Evolutionary conservation across 2,888 invertebrate genomes (phyloP), one percentile per base, ranked within the genome.

Genomic region (Nycteola revayana): DNA sequence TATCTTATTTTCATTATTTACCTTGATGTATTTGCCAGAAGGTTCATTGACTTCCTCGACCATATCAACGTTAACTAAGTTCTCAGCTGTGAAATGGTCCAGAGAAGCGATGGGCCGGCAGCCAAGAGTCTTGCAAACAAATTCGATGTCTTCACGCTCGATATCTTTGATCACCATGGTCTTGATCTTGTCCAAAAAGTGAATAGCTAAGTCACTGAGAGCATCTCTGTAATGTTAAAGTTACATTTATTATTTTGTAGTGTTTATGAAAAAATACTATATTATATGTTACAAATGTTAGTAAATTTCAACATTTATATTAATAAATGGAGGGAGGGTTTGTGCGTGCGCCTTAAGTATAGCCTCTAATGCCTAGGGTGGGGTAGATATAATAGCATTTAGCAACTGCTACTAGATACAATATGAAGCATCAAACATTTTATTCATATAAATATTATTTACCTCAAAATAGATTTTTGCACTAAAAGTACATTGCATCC

Each of bases 121-220:
- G 10, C 94, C 94, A 11, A 98, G 86, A 3, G 96, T 96, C 90
- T 98, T 98, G 86, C 98, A 98, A 9, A 99, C 94, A 80, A 98
- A 99, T 68, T 99, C 97, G 55, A 99, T 96, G 65, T 99, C 99
- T 76, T 99, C 99, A 32, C 99, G 93, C 80, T 99, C 99, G 36
- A 99, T 93, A 72, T 99, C 99, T 80, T 98, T 98, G 31, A 99
- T 93, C 1, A 99, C 98, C 94, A 99, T 95, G 33, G 98, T 97
- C 81, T 99, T 99, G 77, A 99, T 97, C 90, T 99, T 99, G 71
- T 98, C 98, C 55, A 99, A 90, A 88, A 99, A 99, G 77, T 99
- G 99, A 56, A 99, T 91, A 1, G 99, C 99, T 64, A 99, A 88
- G 79, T 99, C 99, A 53, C 96, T 98, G 9, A 99, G 92, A 3